Evolutionary conservation across 2,888 invertebrate genomes (phyloP), one percentile per base, ranked within the genome.

Genomic region (Cyrtodaria siliqua): DNA sequence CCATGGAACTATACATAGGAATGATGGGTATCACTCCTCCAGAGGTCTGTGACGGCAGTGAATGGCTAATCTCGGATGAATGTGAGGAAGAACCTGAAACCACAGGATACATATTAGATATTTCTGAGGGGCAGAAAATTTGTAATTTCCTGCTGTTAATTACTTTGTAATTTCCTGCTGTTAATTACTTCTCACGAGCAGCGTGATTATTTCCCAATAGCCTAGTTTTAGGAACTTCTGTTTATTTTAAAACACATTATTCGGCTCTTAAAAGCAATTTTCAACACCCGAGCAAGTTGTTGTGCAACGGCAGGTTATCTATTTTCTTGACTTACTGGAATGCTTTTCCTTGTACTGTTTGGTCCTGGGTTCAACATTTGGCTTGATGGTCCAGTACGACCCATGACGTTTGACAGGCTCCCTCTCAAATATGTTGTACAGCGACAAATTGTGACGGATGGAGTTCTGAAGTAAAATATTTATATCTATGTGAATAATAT

Each of bases 401-500:
- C 88, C 88, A 82, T 86, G 86, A 27, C 86, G 83, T 59, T 87
- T 87, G 20, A 83, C 78, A 20, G 83, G 71, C 23, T 86, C 87
- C 52, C 94, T 89, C 91, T 93, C 93, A 88, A 94, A 94, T 42
- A 94, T 93, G 75, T 93, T 93, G 89, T 94, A 94, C 72, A 94
- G 89, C 0, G 94, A 95, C 33, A 94, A 89, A 88, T 94, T 95
- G 91, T 95, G 94, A 2, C 94, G 93, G 70, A 94, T 94, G 26
- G 94, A 94, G 84, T 94, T 94, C 94, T 94, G 91, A 50, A 87
- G 4, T 8, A 33, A 33, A 8, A 33, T 33, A 33, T n/a, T n/a
- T n/a, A n/a, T n/a, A n/a, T n/a, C n/a, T n/a, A n/a, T n/a, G n/a
- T n/a, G n/a, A n/a, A n/a, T n/a, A n/a, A n/a, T n/a, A n/a, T n/a